A percentile compares a stretch with the other conserved stretches of the same genome.
phyloP scores from a whole-genome alignment of 2,888 invertebrate genomes.

The Globia sparganii region DNA sequence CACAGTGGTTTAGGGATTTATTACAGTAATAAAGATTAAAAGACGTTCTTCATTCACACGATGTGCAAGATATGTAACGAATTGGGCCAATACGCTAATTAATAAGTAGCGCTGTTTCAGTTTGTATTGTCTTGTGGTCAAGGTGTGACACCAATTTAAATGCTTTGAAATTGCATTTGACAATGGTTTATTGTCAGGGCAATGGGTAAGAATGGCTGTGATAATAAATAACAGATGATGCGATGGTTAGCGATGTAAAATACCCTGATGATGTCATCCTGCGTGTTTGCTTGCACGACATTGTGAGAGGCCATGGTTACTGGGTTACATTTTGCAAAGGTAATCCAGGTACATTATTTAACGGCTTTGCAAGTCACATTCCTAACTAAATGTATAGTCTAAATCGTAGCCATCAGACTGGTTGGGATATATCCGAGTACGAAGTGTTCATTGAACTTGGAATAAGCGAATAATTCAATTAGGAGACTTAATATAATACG shows the following conservation, averaged over 20 bases:
- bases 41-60: constrained; percentile 55
- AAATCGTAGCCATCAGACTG: constrained; percentile 41
- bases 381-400: constrained; percentile 39
- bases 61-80: constrained; percentile 48
- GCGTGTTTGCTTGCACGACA: constrained; percentile 70
- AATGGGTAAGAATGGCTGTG: constrained; percentile 48
- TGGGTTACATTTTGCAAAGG: constrained; percentile 73
- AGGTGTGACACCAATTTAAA: constrained; percentile 57
- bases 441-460: constrained; percentile 65
- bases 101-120: constrained; percentile 53
- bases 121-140: constrained; percentile 58
- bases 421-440: constrained; percentile 52
- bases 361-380: constrained; percentile 56
- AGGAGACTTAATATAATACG: constrained; percentile 61
- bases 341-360: constrained; percentile 70
- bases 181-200: constrained; percentile 63
- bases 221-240: constrained; percentile 74
- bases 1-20: constrained; percentile 47
- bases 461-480: constrained; percentile 66
- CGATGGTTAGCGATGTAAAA: constrained; percentile 70
- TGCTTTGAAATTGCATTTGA: constrained; percentile 52
- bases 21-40: constrained; percentile 50
- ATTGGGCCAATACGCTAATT: constrained; percentile 61
- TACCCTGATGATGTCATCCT: constrained; percentile 78
- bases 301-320: constrained; percentile 70